A percentile compares a stretch with the other conserved stretches of the same genome.
phyloP scores from a whole-genome alignment of 2,888 invertebrate species.

The Cheilosia urbana region DNA sequence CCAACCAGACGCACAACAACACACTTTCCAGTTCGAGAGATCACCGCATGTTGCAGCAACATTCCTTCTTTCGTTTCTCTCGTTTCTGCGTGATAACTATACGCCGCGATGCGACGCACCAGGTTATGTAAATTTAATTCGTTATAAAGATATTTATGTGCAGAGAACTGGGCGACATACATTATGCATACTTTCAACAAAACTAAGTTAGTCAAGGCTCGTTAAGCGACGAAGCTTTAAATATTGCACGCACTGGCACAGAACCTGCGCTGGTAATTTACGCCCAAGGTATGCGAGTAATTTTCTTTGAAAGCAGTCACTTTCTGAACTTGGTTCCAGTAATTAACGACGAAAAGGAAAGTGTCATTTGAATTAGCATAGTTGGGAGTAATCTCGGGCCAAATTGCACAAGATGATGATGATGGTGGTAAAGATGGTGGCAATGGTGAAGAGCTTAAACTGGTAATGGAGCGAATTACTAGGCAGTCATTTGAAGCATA shows the following conservation, averaged over 20 bases:
- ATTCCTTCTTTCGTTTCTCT: conserved; percentile 9
- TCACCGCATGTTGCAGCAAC: conserved; percentile 53
- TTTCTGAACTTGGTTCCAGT: conserved; percentile 47
- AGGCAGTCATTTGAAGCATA: background rate
- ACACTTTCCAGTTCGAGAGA: conserved; percentile 57
- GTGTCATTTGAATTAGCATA: conserved; percentile 34
- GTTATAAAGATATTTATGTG: conserved; percentile 4
- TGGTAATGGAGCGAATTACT: background rate
- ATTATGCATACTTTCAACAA: conserved; percentile 14
- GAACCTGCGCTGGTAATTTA: conserved; percentile 24
- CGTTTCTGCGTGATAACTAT: conserved; percentile 28
- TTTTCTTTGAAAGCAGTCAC: conserved; percentile 31
- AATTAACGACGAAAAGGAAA: conserved; percentile 42
- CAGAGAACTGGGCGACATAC: conserved; percentile 36
- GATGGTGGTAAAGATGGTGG: background rate
- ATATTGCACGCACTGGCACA: conserved; percentile 4
- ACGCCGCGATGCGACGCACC: conserved; percentile 9
- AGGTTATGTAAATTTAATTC: conserved; percentile 49
- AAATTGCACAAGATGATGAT: background rate
- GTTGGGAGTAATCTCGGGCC: background rate
- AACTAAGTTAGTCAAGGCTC: conserved; percentile 65
- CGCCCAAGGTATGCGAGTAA: conserved; percentile 7
- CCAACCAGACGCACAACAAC: background rate
- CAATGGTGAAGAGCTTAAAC: background rate
- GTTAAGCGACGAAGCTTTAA: conserved; percentile 30